phyloP scores from a whole-genome alignment of 2,888 invertebrate species.

The Belgica antarctica region DNA sequence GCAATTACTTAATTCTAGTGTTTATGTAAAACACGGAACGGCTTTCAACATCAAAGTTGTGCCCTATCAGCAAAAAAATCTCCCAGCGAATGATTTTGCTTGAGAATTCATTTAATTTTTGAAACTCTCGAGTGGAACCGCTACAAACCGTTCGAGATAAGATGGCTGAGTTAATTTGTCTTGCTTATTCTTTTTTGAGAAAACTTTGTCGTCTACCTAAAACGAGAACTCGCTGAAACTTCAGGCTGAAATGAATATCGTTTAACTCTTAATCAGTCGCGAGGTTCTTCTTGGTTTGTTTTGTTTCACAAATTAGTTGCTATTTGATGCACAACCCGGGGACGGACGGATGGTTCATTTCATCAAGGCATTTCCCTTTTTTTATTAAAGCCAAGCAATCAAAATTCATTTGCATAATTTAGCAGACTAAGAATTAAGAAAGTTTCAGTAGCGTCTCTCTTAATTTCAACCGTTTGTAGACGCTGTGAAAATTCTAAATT shows the following conservation, averaged over 20 bases:
- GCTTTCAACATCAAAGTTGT: no score
- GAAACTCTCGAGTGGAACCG: no score
- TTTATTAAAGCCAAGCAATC: conserved; percentile 36
- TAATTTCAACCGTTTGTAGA: background rate
- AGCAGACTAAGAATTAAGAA: background rate
- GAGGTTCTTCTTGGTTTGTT: background rate
- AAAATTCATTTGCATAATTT: conserved; percentile 42
- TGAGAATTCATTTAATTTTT: no score
- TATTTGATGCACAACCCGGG: background rate
- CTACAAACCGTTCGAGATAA: no score
- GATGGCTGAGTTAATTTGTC: no score
- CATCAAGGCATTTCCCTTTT: background rate
- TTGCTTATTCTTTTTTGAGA: no score
- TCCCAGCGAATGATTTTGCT: no score
- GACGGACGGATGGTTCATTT: no score
- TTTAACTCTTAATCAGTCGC: conserved; percentile 23
- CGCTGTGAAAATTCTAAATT: conserved; percentile 20
- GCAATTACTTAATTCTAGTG: no score
- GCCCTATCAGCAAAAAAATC: no score
- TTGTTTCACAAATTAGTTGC: conserved; percentile 1
- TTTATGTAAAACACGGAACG: no score
- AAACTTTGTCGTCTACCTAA: no score
- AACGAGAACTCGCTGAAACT: background rate
- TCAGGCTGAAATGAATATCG: background rate
- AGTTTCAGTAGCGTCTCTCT: background rate